A percentile compares a stretch with the other conserved stretches of the same genome.
These are phyloP conservation scores for Zonitis immaculata DNA, from an alignment of 2,888 invertebrate genomes.

Conservation along the genomic window DNA sequence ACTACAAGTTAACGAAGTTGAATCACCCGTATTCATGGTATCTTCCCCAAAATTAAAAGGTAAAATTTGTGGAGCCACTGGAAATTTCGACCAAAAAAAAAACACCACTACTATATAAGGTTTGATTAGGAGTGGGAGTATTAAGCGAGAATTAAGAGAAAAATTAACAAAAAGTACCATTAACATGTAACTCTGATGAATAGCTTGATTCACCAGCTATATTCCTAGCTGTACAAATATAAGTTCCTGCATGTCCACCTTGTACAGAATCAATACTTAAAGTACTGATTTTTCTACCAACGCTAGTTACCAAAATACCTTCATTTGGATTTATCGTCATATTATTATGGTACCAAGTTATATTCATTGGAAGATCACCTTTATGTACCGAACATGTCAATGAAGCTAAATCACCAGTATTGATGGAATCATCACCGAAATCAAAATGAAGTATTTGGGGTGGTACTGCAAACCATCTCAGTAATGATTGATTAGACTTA, in stretches of 20 bases:
- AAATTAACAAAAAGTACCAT: slow-evolving; percentile 63
- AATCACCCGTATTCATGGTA: slow-evolving; percentile 71
- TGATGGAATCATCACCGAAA: slow-evolving; percentile 55
- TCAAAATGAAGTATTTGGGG: slow-evolving; percentile 57
- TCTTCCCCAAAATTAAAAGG: slow-evolving; percentile 70
- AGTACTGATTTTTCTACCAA: slow-evolving; percentile 53
- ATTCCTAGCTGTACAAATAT: slow-evolving; percentile 71
- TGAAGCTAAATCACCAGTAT: slow-evolving; percentile 67
- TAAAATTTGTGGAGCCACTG: slow-evolving; percentile 66
- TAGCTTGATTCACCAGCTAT: slow-evolving; percentile 61
- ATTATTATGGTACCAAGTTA: slow-evolving; percentile 59
- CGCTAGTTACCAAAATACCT: slow-evolving; percentile 45
- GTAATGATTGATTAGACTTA: background rate
- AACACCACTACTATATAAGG: background rate
- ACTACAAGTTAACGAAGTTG: slow-evolving; percentile 70
- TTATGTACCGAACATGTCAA: slow-evolving; percentile 65
- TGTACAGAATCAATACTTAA: slow-evolving; percentile 60
- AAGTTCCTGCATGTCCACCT: slow-evolving; percentile 66
- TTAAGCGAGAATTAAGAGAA: background rate
- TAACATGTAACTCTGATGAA: slow-evolving; percentile 56
- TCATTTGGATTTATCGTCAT: slow-evolving; percentile 41
- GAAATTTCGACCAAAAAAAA: slow-evolving; percentile 16
- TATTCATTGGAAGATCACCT: slow-evolving; percentile 64
- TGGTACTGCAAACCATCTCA: slow-evolving; percentile 35
- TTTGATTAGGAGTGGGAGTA: background rate